phyloP scores from a whole-genome alignment of 64 coral and sea anemone species.

The Actinia tenebrosa region DNA sequence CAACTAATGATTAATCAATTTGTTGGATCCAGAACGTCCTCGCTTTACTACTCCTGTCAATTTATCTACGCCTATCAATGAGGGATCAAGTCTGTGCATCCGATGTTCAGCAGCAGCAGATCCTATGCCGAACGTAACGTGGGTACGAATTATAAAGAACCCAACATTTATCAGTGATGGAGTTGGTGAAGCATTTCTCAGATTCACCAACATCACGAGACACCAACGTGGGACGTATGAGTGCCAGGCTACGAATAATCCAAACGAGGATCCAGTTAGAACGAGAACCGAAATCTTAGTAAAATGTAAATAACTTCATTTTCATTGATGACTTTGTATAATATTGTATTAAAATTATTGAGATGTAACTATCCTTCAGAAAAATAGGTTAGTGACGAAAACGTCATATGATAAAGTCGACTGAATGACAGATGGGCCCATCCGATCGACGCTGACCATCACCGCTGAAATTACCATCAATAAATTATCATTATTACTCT shows the following conservation, averaged over 20 bases:
- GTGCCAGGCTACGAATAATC: not conserved
- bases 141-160: not conserved
- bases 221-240: not conserved
- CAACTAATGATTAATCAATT: no score
- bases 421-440: no score
- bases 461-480: no score
- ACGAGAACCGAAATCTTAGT: no score
- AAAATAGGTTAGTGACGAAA: no score
- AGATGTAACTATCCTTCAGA: no score
- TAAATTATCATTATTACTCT: no score
- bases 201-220: not conserved
- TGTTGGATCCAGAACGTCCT: not conserved
- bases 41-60: not conserved
- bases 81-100: not conserved
- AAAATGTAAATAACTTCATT: no score
- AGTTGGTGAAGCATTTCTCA: not conserved
- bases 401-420: no score
- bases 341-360: no score
- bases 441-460: no score
- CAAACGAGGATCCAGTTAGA: not conserved
- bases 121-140: not conserved
- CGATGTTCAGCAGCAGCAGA: not conserved
- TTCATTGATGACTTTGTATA: no score
- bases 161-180: not conserved
- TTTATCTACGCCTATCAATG: not conserved